Evolutionary conservation across 2,113 vertebrate species (phyloP), one percentile per base, ranked within the genome.

Genomic region (Atherinomorus stipes): DNA sequence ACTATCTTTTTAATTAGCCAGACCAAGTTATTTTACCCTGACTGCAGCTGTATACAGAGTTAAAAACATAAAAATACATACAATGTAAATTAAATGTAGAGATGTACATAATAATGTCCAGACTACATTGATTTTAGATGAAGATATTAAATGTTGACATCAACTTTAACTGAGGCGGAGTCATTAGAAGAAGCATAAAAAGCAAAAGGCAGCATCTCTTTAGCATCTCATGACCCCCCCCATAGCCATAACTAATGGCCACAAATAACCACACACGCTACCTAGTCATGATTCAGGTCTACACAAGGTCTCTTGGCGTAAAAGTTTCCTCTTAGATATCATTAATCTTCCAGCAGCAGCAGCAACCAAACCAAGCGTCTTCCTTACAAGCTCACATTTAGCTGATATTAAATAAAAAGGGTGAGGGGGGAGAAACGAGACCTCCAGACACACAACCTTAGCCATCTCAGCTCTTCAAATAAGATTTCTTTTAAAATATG

Each of bases 301-400:
- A 64, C 23, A 56, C 25, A 49, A n/a, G n/a, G n/a, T n/a, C n/a
- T n/a, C n/a, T 61, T 12, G 37, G 34, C 28, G 45, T 69, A 15
- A 44, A 42, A 16, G 38, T 58, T 69, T 40, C 28, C 57, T 69
- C 66, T 75, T 45, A 65, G 51, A 53, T 63, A 56, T 62, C 40
- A 61, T n/a, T 64, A 64, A 68, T 44, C 59, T 57, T 58, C 23
- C 52, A 13, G 1, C n/a, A n/a, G 40, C 57, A 71, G 68, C 52
- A 79, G 56, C 34, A 68, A 74, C 77, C 40, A 11, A 77, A 64
- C 56, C 63, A 66, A 44, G 60, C 73, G 82, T 89, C 87, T 91
- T 91, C 85, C 84, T 80, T 85, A 73, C 62, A 74, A 53, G 58
- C 65, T 76, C 21, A 44, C 52, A 63, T 52, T 34, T 31, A 28